These are phyloP conservation scores for Drosophila kanekoi DNA, from an alignment of 2,888 invertebrate species.

Conservation along the genomic window DNA sequence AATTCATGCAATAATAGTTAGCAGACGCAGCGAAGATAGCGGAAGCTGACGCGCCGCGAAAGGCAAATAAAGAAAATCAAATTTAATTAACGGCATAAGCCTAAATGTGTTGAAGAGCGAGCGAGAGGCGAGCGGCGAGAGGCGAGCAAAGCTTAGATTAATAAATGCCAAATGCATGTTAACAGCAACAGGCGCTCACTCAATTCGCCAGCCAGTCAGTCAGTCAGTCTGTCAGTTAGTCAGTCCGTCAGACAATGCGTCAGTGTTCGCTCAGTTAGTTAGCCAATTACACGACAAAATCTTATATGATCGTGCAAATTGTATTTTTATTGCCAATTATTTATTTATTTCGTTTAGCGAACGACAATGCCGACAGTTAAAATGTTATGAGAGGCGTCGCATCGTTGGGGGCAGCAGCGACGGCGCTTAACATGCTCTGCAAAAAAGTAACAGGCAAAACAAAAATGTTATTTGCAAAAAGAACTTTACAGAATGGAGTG, in stretches of 20 bases:
- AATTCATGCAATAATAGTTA: slow-evolving; percentile 32
- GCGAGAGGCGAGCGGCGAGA: neutral
- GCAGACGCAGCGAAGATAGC: slow-evolving; percentile 27
- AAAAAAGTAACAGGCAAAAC: neutral
- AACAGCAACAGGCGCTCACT: slow-evolving; percentile 33
- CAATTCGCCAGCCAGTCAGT: slow-evolving; percentile 18
- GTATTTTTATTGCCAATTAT: slow-evolving; percentile 80
- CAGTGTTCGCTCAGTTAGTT: slow-evolving; percentile 44
- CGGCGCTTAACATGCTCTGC: slow-evolving; percentile 31
- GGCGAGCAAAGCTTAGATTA: slow-evolving; percentile 26
- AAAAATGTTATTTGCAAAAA: neutral
- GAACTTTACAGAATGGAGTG: neutral
- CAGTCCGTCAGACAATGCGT: slow-evolving; percentile 26
- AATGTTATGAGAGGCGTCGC: slow-evolving; percentile 47
- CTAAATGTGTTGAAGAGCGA: slow-evolving; percentile 5
- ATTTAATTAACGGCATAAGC: slow-evolving; percentile 65
- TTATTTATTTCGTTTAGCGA: slow-evolving; percentile 74
- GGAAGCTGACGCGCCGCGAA: slow-evolving; percentile 51
- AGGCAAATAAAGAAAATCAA: slow-evolving; percentile 58
- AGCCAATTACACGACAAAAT: slow-evolving; percentile 72
- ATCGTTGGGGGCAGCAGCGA: slow-evolving; percentile 23
- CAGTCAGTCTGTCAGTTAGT: slow-evolving; percentile 22
- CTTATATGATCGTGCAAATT: slow-evolving; percentile 80
- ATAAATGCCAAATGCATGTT: slow-evolving; percentile 45
- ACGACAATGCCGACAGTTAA: slow-evolving; percentile 47